Percentiles rank a stretch among this genome's conserved stretches.
These are phyloP conservation scores for Setophaga petechia DNA, from an alignment of 2,113 vertebrate species.

Conservation along the genomic window DNA sequence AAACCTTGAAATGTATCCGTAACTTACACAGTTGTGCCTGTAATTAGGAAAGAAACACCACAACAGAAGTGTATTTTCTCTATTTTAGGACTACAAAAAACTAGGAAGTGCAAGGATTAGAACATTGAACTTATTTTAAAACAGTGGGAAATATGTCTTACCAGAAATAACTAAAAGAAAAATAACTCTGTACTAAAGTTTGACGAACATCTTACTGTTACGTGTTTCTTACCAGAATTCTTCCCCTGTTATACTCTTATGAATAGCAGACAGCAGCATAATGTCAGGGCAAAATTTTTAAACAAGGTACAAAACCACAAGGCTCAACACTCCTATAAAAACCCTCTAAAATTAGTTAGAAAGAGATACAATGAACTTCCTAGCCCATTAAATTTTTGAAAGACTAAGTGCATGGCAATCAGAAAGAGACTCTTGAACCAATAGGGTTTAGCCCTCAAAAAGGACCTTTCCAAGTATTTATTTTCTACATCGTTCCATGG, in stretches of 20 bases:
- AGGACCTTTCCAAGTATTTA: neutral
- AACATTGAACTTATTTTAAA: neutral
- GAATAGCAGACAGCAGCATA: neutral
- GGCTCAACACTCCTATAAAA: neutral
- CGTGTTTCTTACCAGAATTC: neutral
- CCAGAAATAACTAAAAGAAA: neutral
- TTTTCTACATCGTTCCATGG: neutral
- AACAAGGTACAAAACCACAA: neutral
- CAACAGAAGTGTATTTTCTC: neutral
- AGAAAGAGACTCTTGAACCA: neutral
- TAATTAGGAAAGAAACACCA: neutral
- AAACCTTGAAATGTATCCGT: neutral
- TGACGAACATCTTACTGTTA: neutral
- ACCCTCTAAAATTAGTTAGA: neutral
- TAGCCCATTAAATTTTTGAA: neutral
- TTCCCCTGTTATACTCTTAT: neutral
- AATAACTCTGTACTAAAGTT: neutral
- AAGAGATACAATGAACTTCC: neutral
- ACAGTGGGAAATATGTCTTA: neutral
- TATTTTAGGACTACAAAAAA: neutral
- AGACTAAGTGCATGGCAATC: neutral
- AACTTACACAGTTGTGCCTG: neutral
- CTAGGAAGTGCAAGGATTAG: neutral
- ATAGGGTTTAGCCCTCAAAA: neutral
- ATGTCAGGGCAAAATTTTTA: neutral